Percentiles rank a stretch among this genome's conserved stretches.
phyloP scores from a whole-genome alignment of 2,888 invertebrate genomes.

The Caenorhabditis wallacei region DNA sequence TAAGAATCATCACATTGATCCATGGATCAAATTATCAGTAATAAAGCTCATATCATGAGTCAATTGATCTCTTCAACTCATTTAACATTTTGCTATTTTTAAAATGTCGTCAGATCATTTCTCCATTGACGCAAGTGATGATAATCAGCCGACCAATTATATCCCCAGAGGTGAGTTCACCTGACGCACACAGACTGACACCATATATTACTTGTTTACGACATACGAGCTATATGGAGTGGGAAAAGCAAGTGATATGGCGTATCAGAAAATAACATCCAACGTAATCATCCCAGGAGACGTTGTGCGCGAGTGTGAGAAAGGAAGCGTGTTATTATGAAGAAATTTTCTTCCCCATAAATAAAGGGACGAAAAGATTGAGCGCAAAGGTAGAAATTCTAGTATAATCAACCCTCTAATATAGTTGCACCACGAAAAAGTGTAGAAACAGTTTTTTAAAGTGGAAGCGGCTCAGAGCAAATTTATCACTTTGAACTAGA shows the following conservation, averaged over 20 bases:
- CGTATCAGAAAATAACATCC: neutral
- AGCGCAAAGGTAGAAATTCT: too few species aligned
- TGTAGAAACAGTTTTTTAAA: too few species aligned
- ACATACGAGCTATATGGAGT: neutral
- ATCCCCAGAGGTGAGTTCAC: neutral
- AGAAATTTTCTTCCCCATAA: too few species aligned
- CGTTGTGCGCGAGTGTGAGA: neutral
- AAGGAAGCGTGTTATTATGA: neutral
- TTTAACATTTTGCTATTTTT: neutral
- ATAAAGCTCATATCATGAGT: neutral
- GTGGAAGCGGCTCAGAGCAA: too few species aligned
- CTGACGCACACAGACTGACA: slow-evolving; percentile 19
- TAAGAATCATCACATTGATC: neutral
- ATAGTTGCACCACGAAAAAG: too few species aligned
- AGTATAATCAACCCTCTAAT: too few species aligned
- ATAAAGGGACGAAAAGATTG: too few species aligned
- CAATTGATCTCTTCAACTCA: neutral
- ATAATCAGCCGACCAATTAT: neutral
- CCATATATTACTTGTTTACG: slow-evolving; percentile 11
- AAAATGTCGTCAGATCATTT: neutral
- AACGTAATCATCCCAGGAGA: neutral
- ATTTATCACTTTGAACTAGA: too few species aligned
- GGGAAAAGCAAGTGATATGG: neutral
- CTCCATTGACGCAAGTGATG: neutral
- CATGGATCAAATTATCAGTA: neutral